phyloP scores from a whole-genome alignment of 2,797 vertebrate species.

The Oreortyx pictus region DNA sequence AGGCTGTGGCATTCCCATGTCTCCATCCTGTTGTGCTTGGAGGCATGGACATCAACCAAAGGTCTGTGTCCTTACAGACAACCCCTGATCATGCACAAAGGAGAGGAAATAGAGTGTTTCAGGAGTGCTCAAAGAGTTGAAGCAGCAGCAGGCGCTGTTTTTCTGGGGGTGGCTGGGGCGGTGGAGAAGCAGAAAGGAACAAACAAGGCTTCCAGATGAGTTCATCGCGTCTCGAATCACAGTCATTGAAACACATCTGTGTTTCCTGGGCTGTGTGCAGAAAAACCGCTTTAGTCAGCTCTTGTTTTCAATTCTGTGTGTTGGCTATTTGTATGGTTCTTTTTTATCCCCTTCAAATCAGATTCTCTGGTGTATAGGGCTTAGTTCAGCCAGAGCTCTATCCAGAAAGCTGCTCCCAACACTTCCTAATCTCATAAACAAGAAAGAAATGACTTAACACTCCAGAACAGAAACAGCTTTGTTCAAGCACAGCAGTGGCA shows the following conservation, averaged over 20 bases:
- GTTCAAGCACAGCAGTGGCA: constrained; percentile 46
- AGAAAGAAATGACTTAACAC: constrained; percentile 64
- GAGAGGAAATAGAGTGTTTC: background rate
- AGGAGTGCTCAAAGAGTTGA: accelerated
- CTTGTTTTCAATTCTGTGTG: constrained; percentile 48
- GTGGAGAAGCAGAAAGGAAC: constrained; percentile 47
- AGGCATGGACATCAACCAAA: background rate
- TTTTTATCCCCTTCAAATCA: constrained; percentile 20
- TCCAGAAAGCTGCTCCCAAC: constrained; percentile 61
- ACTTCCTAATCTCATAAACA: constrained; percentile 61
- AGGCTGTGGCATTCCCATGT: background rate
- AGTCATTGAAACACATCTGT: constrained; percentile 62
- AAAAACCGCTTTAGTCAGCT: constrained; percentile 29
- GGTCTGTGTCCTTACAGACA: background rate
- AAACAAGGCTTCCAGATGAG: constrained; percentile 64
- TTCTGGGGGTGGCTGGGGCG: constrained; percentile 29
- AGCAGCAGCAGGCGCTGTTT: background rate
- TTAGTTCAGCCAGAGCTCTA: constrained; percentile 62
- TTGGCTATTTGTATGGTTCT: constrained; percentile 55
- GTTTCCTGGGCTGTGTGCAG: constrained; percentile 43
- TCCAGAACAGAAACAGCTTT: constrained; percentile 69
- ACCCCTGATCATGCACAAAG: background rate
- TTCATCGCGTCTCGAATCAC: constrained; percentile 36
- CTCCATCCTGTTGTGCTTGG: accelerated
- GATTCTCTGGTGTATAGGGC: constrained; percentile 51